Evolutionary conservation across 2,888 invertebrate genomes (phyloP), one percentile per base, ranked within the genome.

Genomic region (Caenorhabditis panamensis): DNA sequence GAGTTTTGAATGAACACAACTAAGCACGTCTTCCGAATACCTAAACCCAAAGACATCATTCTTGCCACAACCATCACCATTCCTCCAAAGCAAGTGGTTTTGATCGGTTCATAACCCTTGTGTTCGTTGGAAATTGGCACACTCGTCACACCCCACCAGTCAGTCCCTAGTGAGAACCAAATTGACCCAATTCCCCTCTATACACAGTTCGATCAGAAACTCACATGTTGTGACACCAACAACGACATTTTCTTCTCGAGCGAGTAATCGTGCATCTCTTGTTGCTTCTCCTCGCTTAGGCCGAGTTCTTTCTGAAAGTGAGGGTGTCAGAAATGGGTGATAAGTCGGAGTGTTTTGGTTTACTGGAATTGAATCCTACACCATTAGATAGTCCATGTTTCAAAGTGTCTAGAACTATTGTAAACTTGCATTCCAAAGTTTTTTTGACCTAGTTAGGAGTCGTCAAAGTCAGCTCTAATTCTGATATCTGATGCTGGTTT

Each of bases 171-270:
- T 16, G 16, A n/a, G 18, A 26, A 18, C 26, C 49, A 71, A 53
- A 71, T 62, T 71, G 69, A 71, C 69, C 69, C 47, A 71, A 71
- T 71, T 71, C 58, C 37, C 31, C n/a, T n/a, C n/a, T n/a, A n/a
- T n/a, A n/a, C n/a, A n/a, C n/a, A n/a, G n/a, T n/a, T n/a, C n/a
- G n/a, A n/a, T n/a, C n/a, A n/a, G n/a, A 16, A 63, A 82, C 84
- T 76, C 51, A 85, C 85, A 76, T 81, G 67, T 62, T 85, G 80
- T 36, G 83, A 81, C 18, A 75, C 69, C 59, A 89, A 62, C 73
- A 89, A 82, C 18, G 86, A 77, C 72, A 87, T 84, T 56, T 89
- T 89, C 83, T 88, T 88, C 64, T 88, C 88, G 20, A 79, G 64
- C 11, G 87, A 79, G 51, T 88, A 89, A 18, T 78, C 79, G 24